A percentile compares a stretch with the other conserved stretches of the same genome.
These are phyloP conservation scores for Octodonta nipae DNA, from an alignment of 2,888 invertebrate genomes.

Conservation along the genomic window DNA sequence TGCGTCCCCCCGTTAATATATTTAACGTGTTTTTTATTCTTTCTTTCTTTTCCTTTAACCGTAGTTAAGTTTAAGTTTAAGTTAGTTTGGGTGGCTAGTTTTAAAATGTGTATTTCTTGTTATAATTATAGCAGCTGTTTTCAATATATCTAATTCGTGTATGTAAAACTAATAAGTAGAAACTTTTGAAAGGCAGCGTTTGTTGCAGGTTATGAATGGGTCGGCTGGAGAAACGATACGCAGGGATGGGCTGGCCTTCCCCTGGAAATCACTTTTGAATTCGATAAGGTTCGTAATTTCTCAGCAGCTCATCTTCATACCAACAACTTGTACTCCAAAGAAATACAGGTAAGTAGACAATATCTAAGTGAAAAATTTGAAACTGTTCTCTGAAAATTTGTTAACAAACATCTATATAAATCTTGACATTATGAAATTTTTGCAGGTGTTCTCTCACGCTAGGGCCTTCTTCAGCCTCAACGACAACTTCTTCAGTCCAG, in stretches of 20 bases:
- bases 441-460: slow-evolving; percentile 64
- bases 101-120: too few species aligned
- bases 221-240: slow-evolving; percentile 66
- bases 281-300: slow-evolving; percentile 65
- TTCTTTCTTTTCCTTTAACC: too few species aligned
- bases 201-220: slow-evolving; percentile 62
- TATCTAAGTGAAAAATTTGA: neutral
- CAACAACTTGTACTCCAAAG: slow-evolving; percentile 64
- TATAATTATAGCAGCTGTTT: too few species aligned
- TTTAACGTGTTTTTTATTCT: too few species aligned
- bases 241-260: slow-evolving; percentile 47
- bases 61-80: too few species aligned
- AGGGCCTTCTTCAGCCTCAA: slow-evolving; percentile 64
- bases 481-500: slow-evolving; percentile 55
- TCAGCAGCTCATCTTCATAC: slow-evolving; percentile 59
- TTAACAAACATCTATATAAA: neutral
- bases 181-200: neutral
- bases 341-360: slow-evolving; percentile 47
- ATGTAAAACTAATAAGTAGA: neutral
- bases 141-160: neutral
- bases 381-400: neutral
- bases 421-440: slow-evolving; percentile 6
- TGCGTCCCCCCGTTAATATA: too few species aligned
- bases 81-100: too few species aligned
- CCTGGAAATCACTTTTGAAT: slow-evolving; percentile 64